A percentile compares a stretch with the other conserved stretches of the same genome.
phyloP scores from a whole-genome alignment of 2,888 invertebrate genomes.

The Pardosa pseudoannulata region DNA sequence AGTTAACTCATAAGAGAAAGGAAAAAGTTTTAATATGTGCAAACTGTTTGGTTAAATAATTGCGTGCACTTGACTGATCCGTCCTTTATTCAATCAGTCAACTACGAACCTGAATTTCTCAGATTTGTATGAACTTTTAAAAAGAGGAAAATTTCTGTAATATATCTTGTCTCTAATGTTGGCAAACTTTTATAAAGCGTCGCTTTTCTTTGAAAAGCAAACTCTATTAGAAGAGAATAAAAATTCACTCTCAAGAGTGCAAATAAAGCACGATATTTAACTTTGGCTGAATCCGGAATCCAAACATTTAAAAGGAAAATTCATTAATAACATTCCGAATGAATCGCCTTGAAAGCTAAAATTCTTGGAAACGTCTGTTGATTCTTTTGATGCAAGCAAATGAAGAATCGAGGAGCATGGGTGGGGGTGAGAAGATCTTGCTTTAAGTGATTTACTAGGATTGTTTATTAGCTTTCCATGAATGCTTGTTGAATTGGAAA shows the following conservation, averaged over 20 bases:
- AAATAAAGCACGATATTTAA: slow-evolving; percentile 11
- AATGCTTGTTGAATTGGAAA: not conserved
- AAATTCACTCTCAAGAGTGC: not conserved
- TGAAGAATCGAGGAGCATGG: too few species aligned
- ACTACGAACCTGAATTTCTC: too few species aligned
- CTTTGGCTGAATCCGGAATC: not conserved
- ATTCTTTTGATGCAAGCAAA: slow-evolving; percentile 1
- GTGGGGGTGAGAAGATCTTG: not conserved
- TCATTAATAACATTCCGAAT: slow-evolving; percentile 1
- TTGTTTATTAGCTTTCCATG: not conserved
- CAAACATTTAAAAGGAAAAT: not conserved
- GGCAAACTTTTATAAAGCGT: not conserved
- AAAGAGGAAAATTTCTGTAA: too few species aligned
- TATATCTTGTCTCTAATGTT: too few species aligned
- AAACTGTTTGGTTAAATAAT: too few species aligned
- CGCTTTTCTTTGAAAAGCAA: not conserved
- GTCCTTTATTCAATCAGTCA: too few species aligned
- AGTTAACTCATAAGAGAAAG: too few species aligned
- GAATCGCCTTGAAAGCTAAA: not conserved
- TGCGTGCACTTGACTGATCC: too few species aligned
- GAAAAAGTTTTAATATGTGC: too few species aligned
- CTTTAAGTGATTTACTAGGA: not conserved
- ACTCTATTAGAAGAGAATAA: not conserved
- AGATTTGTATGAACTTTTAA: too few species aligned
- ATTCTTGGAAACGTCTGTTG: not conserved